A percentile compares a stretch with the other conserved stretches of the same genome.
Conservation (phyloP, 2,113 vertebrate genomes). For the Myodes glareolus region DNA sequence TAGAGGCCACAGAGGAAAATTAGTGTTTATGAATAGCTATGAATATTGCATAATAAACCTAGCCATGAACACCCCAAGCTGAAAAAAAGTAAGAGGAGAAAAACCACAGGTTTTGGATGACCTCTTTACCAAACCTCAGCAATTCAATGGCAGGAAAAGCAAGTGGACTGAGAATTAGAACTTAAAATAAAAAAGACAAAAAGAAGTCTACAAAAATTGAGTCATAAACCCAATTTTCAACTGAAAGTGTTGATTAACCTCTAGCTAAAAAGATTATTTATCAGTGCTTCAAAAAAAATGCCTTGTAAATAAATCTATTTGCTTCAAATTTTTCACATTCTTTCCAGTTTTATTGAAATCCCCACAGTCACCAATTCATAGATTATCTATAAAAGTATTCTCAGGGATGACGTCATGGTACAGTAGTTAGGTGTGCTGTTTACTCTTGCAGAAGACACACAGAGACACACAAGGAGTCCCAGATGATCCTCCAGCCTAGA, state of each 20-base stretch:
- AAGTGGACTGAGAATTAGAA: background rate
- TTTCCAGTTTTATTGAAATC: background rate
- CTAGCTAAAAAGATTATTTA: background rate
- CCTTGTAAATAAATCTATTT: background rate
- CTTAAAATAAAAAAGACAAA: background rate
- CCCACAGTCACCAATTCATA: background rate
- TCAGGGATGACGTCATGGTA: background rate
- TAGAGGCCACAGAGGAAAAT: conserved; percentile 37
- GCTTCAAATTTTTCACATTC: background rate
- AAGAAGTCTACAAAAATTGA: conserved; percentile 36
- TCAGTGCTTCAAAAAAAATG: conserved; percentile 37
- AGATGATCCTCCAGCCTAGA: background rate
- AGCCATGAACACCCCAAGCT: conserved; percentile 2
- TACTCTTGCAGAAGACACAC: background rate
- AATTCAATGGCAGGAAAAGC: conserved; percentile 8
- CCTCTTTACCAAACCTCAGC: conserved; percentile 55
- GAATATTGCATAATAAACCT: conserved; percentile 43
- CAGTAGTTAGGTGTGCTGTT: background rate
- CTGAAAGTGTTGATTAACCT: background rate
- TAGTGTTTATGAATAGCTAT: conserved; percentile 39
- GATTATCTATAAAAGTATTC: background rate
- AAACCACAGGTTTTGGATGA: conserved; percentile 53
- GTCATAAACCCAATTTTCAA: conserved; percentile 1
- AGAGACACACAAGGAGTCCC: background rate
- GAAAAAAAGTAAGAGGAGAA: conserved; percentile 48